phyloP scores from a whole-genome alignment of 2,888 invertebrate genomes.

The Lasioglossum calceatum region DNA sequence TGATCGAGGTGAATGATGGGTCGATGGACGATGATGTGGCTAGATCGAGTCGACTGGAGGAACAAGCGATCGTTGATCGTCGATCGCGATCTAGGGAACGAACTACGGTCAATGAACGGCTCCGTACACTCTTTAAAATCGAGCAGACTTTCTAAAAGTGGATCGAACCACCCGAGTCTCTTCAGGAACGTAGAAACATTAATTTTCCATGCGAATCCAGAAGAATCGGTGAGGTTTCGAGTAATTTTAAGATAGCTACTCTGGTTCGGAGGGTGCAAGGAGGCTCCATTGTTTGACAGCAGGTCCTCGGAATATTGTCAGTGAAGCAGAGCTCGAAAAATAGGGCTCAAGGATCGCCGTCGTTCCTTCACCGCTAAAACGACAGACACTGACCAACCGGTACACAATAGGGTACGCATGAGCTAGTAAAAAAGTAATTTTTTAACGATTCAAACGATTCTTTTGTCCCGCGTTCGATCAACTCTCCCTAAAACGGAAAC shows the following conservation, averaged over 20 bases:
- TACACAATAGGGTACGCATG: background rate
- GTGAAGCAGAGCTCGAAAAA: constrained; percentile 56
- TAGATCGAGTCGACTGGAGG: constrained; percentile 59
- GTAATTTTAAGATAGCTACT: background rate
- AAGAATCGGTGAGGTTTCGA: background rate
- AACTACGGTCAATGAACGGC: constrained; percentile 30
- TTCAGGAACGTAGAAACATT: background rate
- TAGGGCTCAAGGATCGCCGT: constrained; percentile 31
- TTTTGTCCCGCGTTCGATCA: constrained; percentile 23
- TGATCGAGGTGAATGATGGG: background rate
- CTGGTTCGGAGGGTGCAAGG: background rate
- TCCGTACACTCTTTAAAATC: background rate
- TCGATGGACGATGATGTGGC: constrained; percentile 22
- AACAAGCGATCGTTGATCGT: constrained; percentile 57
- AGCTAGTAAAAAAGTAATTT: constrained; percentile 50
- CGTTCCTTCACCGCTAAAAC: constrained; percentile 34
- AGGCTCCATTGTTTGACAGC: background rate
- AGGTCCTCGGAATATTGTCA: constrained; percentile 58
- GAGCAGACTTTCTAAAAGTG: background rate
- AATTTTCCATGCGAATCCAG: background rate
- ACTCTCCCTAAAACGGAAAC: constrained; percentile 35
- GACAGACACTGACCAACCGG: constrained; percentile 38
- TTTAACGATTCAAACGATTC: constrained; percentile 10
- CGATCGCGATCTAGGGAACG: constrained; percentile 45
- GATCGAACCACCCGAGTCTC: background rate